Evolutionary conservation across 2,888 invertebrate species (phyloP), one percentile per base, ranked within the genome.

Genomic region (Ligdia adustata): DNA sequence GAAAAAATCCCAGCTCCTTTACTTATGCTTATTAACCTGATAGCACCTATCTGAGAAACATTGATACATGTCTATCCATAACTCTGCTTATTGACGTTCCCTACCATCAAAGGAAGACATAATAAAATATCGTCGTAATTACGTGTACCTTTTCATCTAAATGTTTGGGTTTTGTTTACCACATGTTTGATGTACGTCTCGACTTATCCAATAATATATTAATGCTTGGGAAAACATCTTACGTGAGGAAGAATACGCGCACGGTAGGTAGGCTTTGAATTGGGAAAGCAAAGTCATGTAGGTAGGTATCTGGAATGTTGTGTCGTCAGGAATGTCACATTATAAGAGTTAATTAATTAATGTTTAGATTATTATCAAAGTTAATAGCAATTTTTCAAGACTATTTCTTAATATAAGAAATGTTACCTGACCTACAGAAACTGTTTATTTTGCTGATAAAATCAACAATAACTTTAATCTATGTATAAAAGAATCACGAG

Each of bases 181-280:
- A 59, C 38, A 48, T 72, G 67, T 85, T 88, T 88, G 89, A 89
- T 87, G 82, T 87, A 73, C 72, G 64, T 64, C 20, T 20, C 64
- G 79, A 75, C 79, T 88, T 85, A 89, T 86, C 87, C 85, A 88
- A 88, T 88, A 86, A 82, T 57, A n/a, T n/a, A 78, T 75, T 83
- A 86, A 86, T 86, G 86, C 79, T 63, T 37, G 27, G 33, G 37
- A 38, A 42, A 27, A 31, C 31, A 49, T 39, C 38, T 49, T 31
- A 18, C 13, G 13, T 31, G n/a, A 35, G 18, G 15, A 9, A 42
- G 14, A 14, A 24, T 12, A 32, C 4, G 22, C 6, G 7, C 1
- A 22, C 7, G n/a, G n/a, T n/a, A 22, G 22, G 22, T 18, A 7
- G 14, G 18, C n/a, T 12, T 26, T 11, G n/a, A 9, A 27, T 26